Evolutionary conservation across 2,888 invertebrate genomes (phyloP).

Genomic region (Dorcus hopei): DNA sequence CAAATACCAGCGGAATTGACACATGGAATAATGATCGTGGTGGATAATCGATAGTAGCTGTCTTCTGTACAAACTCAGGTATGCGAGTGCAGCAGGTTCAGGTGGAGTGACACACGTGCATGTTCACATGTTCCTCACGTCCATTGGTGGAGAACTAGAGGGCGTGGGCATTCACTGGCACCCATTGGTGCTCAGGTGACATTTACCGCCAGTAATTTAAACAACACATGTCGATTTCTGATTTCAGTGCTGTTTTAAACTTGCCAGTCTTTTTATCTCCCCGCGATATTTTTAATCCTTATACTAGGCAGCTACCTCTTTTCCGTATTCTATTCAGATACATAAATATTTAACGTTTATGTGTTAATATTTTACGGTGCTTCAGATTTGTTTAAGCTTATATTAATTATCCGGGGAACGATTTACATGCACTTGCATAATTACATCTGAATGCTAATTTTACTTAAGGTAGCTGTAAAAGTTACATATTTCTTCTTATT

Average conservation of each 20-base stretch:
- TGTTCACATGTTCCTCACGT: constrained; percentile 24
- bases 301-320: neutral
- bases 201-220: constrained; percentile 24
- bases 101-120: constrained; percentile 28
- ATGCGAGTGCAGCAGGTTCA: constrained; percentile 20
- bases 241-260: constrained; percentile 13
- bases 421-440: too few species aligned
- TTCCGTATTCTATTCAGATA: neutral
- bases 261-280: neutral
- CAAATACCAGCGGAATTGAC: constrained; percentile 24
- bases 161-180: constrained; percentile 31
- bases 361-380: neutral
- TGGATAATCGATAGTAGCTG: constrained; percentile 27
- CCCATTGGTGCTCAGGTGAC: constrained; percentile 28
- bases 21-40: constrained; percentile 28
- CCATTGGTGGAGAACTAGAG: constrained; percentile 39
- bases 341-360: neutral
- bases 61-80: constrained; percentile 18
- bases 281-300: neutral
- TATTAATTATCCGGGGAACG: too few species aligned
- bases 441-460: too few species aligned
- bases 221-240: constrained; percentile 26
- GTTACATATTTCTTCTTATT: too few species aligned
- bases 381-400: too few species aligned
- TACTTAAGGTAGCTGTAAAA: too few species aligned